These are phyloP conservation scores for Xenopus petersii DNA, from an alignment of 2,797 vertebrate species.

Conservation along the genomic window DNA sequence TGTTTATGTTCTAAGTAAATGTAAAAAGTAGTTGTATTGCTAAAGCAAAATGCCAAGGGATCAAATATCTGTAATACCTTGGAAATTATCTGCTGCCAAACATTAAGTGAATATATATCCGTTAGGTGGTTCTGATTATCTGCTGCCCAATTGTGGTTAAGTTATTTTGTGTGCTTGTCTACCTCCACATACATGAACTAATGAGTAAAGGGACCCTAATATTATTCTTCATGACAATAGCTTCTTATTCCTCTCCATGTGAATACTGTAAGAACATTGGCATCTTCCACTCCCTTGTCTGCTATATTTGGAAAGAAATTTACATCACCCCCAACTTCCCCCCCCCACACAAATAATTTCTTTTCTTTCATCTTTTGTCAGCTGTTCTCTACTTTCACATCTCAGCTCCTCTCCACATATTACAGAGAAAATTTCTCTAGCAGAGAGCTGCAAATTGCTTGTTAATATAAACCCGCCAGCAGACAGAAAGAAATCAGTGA, in stretches of 20 bases:
- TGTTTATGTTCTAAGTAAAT: no score
- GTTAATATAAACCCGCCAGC: slow-evolving; percentile 44
- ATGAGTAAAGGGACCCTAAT: slow-evolving; percentile 9
- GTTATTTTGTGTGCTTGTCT: background rate
- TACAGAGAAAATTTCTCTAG: slow-evolving; percentile 37
- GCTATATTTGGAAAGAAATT: slow-evolving; percentile 37
- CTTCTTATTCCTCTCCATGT: slow-evolving; percentile 11
- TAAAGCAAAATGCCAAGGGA: no score
- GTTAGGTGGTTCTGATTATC: no score
- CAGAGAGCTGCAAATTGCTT: slow-evolving; percentile 47
- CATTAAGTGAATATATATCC: no score
- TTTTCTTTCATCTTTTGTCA: slow-evolving; percentile 23
- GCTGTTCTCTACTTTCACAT: slow-evolving; percentile 36
- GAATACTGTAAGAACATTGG: slow-evolving; percentile 15
- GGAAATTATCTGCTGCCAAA: no score
- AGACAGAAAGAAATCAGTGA: slow-evolving; percentile 29
- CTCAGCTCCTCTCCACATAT: slow-evolving; percentile 37
- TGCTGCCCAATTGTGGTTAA: no score
- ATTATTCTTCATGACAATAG: slow-evolving; percentile 13
- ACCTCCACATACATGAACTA: background rate
- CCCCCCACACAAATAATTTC: slow-evolving; percentile 11
- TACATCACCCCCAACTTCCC: slow-evolving; percentile 14
- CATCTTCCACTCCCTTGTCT: slow-evolving; percentile 24
- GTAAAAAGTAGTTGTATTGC: no score
- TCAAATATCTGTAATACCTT: no score